These are phyloP conservation scores for Dendropsophus ebraccatus DNA, from an alignment of 2,113 vertebrate species.

Conservation along the genomic window DNA sequence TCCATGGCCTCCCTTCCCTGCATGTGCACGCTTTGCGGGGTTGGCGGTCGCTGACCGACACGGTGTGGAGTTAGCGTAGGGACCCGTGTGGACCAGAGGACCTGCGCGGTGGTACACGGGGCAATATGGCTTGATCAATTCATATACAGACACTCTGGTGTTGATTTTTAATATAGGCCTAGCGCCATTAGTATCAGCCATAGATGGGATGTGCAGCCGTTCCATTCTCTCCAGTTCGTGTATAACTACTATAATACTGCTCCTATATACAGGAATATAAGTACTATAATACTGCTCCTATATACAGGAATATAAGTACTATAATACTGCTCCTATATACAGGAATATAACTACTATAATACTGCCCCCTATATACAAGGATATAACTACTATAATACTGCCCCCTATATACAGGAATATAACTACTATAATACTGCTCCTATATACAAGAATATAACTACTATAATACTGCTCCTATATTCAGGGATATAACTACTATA, in stretches of 20 bases:
- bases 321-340: background rate
- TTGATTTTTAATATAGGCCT: no score
- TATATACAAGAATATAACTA: conserved; percentile 5
- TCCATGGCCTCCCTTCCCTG: no score
- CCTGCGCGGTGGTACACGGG: no score
- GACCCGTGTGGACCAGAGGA: no score
- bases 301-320: conserved; percentile 3
- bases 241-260: background rate
- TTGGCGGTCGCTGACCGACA: no score
- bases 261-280: background rate
- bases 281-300: background rate
- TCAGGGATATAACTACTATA: background rate
- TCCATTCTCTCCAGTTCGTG: no score
- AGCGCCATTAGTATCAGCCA: no score
- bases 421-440: background rate
- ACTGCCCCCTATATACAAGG: background rate
- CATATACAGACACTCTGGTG: no score
- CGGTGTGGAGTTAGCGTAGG: no score
- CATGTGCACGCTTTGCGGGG: no score
- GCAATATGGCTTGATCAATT: no score
- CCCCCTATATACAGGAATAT: conserved; percentile 1
- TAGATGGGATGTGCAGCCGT: no score
- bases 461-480: conserved; percentile 7
- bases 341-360: conserved; percentile 4
- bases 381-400: conserved; percentile 14